phyloP scores from a whole-genome alignment of 2,797 vertebrate species.

The Morelia viridis region DNA sequence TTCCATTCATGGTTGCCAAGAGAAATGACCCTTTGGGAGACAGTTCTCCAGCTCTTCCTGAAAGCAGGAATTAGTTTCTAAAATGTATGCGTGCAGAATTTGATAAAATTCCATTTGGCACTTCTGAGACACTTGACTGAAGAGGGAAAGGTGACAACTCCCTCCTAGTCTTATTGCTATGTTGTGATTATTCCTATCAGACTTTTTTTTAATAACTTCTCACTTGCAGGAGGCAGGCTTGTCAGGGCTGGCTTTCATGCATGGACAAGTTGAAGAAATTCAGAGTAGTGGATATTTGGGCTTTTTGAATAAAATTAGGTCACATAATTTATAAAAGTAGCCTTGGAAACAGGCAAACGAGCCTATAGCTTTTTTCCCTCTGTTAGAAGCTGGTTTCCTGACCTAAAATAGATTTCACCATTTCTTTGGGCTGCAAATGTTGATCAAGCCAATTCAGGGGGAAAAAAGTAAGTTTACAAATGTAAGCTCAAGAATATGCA shows the following conservation, averaged over 20 bases:
- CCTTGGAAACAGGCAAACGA: conserved; percentile 6
- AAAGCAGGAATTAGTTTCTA: background rate
- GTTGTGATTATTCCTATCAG: conserved; percentile 1
- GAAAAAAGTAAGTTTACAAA: conserved; percentile 7
- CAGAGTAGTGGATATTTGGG: conserved; percentile 16
- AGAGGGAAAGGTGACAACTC: background rate
- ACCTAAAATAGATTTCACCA: conserved; percentile 17
- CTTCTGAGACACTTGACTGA: background rate
- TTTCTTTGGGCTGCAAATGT: background rate
- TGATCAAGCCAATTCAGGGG: conserved; percentile 11
- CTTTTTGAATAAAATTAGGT: conserved; percentile 25
- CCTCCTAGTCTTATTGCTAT: background rate
- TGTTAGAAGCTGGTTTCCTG: background rate
- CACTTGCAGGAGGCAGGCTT: background rate
- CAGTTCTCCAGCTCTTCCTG: background rate
- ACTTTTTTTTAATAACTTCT: conserved; percentile 27
- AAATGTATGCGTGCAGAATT: background rate
- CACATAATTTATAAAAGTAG: conserved; percentile 11
- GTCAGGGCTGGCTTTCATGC: background rate
- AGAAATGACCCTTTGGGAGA: background rate
- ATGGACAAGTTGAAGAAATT: background rate
- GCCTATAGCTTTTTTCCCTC: background rate
- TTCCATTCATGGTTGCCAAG: background rate
- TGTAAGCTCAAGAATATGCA: background rate
- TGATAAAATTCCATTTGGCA: conserved; percentile 7